phyloP scores from a whole-genome alignment of 2,113 vertebrate species.

The Eidolon helvum region DNA sequence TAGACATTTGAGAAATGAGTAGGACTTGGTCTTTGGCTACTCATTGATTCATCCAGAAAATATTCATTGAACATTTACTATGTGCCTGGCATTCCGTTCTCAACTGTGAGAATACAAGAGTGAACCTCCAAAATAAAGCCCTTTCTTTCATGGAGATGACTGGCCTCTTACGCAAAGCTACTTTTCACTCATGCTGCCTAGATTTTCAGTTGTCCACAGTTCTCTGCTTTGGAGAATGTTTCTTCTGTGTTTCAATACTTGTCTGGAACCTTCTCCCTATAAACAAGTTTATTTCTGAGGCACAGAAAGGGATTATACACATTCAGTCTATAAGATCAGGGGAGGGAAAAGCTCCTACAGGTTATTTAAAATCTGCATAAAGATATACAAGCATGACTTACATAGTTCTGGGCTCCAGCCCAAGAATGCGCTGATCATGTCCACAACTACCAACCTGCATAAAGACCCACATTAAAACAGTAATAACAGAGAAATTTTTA shows the following conservation, averaged over 20 bases:
- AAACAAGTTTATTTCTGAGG: not conserved
- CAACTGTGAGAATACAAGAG: not conserved
- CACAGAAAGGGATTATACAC: not conserved
- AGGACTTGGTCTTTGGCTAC: not conserved
- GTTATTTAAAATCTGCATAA: slow-evolving; percentile 33
- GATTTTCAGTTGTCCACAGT: not conserved
- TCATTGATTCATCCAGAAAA: not conserved
- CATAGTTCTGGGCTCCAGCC: not conserved
- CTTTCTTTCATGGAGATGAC: not conserved
- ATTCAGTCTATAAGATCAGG: not conserved
- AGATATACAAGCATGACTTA: slow-evolving; percentile 24
- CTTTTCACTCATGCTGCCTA: not conserved
- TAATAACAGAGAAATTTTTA: slow-evolving; percentile 36
- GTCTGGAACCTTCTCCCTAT: not conserved
- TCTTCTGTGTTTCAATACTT: not conserved
- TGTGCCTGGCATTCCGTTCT: not conserved
- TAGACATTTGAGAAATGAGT: not conserved
- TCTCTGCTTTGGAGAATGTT: not conserved
- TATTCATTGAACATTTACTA: not conserved
- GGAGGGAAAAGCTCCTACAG: not conserved
- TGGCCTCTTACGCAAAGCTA: not conserved
- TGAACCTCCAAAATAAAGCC: not conserved
- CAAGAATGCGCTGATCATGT: not conserved
- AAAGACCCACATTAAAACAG: slow-evolving; percentile 21
- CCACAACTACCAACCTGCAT: not conserved